A percentile compares a stretch with the other conserved stretches of the same genome.
Conservation (phyloP, 2,888 invertebrate genomes). For the Agapostemon virescens region DNA sequence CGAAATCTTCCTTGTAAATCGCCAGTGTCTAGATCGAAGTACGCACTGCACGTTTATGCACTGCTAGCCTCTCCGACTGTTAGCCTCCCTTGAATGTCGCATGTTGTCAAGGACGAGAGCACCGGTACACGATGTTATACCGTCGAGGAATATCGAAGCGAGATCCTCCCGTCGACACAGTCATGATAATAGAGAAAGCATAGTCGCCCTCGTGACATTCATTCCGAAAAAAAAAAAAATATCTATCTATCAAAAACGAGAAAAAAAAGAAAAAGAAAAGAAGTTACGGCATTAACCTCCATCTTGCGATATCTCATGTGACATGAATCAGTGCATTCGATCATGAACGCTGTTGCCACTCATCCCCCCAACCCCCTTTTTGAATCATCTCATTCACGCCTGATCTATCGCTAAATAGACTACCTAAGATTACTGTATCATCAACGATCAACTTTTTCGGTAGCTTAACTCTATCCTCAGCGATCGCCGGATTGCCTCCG, state of each 20-base stretch:
- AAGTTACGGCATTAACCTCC: conserved; percentile 47
- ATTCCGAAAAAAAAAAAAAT: conserved; percentile 17
- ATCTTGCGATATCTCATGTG: conserved; percentile 58
- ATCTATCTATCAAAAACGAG: neutral
- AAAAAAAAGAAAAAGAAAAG: conserved; percentile 12
- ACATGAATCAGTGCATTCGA: conserved; percentile 71
- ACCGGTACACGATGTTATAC: conserved; percentile 63
- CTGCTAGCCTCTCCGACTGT: conserved; percentile 60
- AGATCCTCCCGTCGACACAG: conserved; percentile 43
- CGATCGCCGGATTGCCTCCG: neutral
- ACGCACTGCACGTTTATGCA: conserved; percentile 68
- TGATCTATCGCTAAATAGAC: conserved; percentile 60
- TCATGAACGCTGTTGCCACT: conserved; percentile 71
- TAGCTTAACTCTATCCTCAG: conserved; percentile 26
- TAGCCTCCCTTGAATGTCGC: conserved; percentile 70
- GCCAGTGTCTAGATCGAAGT: conserved; percentile 61
- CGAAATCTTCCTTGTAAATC: conserved; percentile 61
- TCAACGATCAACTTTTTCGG: conserved; percentile 41
- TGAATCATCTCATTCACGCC: conserved; percentile 66
- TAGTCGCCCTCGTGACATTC: conserved; percentile 54
- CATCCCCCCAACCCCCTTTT: conserved; percentile 65
- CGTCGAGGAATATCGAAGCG: conserved; percentile 37
- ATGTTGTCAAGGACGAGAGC: conserved; percentile 68
- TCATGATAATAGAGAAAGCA: conserved; percentile 51
- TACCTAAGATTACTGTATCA: conserved; percentile 47